Evolutionary conservation across 1,140 invertebrate genomes (phyloP).

Genomic region (Orchesella cincta): DNA sequence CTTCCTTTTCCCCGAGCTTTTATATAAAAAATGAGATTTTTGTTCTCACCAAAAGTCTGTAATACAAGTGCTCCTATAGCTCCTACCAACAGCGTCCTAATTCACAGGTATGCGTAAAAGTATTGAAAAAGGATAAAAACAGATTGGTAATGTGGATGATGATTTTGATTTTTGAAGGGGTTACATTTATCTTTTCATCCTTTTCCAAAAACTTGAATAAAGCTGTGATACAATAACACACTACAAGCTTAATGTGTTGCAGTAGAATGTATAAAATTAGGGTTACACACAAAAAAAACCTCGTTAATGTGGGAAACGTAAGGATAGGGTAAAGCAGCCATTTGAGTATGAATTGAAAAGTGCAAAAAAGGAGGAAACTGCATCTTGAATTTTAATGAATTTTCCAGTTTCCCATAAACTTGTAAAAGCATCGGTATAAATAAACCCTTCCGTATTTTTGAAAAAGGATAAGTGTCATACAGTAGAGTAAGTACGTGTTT

Average conservation of each 20-base stretch:
- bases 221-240: not conserved
- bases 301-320: constrained; percentile 6
- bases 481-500: not conserved
- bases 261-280: not conserved
- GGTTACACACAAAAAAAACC: not conserved
- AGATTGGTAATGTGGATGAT: not conserved
- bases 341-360: not conserved
- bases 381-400: constrained; percentile 21
- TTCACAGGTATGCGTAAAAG: not conserved
- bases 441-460: no score
- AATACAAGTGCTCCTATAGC: constrained; percentile 13
- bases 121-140: not conserved
- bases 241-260: not conserved
- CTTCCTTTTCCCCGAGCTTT: constrained; percentile 36
- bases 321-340: constrained; percentile 4
- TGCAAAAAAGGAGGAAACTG: constrained; percentile 21
- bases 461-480: no score
- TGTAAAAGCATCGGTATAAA: not conserved
- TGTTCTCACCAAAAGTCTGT: not conserved
- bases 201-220: constrained; percentile 15
- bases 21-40: constrained; percentile 4
- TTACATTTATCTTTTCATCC: constrained; percentile 7
- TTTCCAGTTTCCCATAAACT: not conserved
- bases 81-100: not conserved
- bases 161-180: constrained; percentile 21